Base-by-base conservation (phyloP, 2,888 invertebrate genomes). In the Podotricha telesiphe region DNA sequence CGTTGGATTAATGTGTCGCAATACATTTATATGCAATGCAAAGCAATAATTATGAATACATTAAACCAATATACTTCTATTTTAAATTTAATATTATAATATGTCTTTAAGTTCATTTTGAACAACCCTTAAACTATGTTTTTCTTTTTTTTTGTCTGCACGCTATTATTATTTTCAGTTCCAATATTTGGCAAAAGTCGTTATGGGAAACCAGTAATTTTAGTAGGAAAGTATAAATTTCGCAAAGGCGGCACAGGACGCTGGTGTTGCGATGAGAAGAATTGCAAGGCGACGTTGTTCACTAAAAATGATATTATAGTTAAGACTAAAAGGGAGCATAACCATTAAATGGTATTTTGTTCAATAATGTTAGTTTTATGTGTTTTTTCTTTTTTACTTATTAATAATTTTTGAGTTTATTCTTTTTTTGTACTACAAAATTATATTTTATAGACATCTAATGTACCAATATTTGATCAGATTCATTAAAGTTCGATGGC, bases 281-380 rank as follows among this genome's bases (percentile, higher is more conserved):
- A 62, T 4, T 86, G 86, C 69, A 79, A 75, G 0, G 86, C 86
- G 2, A 71, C 75, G 0, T 66, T 86, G 20, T 76, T 70, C 67
- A 86, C 84, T 2, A 72, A 77, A 62, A 58, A 79, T 0, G 82
- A 86, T 61, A 69, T 86, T 1, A 86, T 86, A 28, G 71, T 79
- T 1, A 76, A 66, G 53, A 84, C 86, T 17, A 61, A 42, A 5
- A 74, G 79, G 8, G 85, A 84, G 65, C 86, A 86, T 69, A 79
- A 75, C 22, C 86, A 86, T 75, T 69, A 11, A 59, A 45, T 59
- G 22, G 34, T 55, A 6, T 42, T 40, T 15, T 42, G 13, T 22
- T 42, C 15, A 28, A 5, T 59, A n/a, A 20, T 15, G 20, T 42
- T 42, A 0, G 1, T n/a, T 13, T 20, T 42, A n/a, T 58, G 19